These are phyloP conservation scores for Megaleporinus macrocephalus DNA, from an alignment of 2,113 vertebrate genomes.

Conservation along the genomic window DNA sequence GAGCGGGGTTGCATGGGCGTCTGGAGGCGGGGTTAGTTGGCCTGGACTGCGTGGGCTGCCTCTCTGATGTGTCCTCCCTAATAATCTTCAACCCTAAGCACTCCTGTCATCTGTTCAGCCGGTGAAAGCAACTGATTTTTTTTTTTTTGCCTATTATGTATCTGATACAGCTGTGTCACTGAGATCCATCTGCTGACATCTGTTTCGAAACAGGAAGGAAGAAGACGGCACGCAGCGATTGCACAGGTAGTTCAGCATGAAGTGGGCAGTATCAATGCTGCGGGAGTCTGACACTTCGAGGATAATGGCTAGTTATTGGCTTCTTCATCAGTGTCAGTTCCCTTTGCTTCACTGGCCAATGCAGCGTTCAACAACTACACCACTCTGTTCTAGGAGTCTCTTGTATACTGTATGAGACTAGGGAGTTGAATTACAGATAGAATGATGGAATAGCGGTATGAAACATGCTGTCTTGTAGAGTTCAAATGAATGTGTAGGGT, in stretches of 20 bases:
- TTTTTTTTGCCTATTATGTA: constrained; percentile 36
- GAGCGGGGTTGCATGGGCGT: neutral
- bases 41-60: constrained; percentile 24
- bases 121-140: constrained; percentile 7
- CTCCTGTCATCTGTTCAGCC: constrained; percentile 34
- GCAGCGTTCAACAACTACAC: neutral
- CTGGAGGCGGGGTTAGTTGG: constrained; percentile 17
- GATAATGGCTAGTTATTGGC: constrained; percentile 45
- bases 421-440: neutral
- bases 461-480: neutral
- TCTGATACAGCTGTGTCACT: constrained; percentile 18
- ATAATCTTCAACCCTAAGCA: constrained; percentile 46
- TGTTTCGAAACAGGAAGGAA: constrained; percentile 35
- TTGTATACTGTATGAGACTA: neutral
- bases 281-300: constrained; percentile 19
- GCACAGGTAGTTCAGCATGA: constrained; percentile 37
- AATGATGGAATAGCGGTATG: neutral
- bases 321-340: constrained; percentile 46
- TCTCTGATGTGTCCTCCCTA: constrained; percentile 44
- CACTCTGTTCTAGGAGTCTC: neutral
- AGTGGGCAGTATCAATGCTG: constrained; percentile 35
- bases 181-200: constrained; percentile 26
- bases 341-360: constrained; percentile 34
- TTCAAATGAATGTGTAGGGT: too few species aligned
- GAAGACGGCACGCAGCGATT: constrained; percentile 24